Evolutionary conservation across 2,113 vertebrate genomes (phyloP).

Genomic region (Toxostoma redivivum): DNA sequence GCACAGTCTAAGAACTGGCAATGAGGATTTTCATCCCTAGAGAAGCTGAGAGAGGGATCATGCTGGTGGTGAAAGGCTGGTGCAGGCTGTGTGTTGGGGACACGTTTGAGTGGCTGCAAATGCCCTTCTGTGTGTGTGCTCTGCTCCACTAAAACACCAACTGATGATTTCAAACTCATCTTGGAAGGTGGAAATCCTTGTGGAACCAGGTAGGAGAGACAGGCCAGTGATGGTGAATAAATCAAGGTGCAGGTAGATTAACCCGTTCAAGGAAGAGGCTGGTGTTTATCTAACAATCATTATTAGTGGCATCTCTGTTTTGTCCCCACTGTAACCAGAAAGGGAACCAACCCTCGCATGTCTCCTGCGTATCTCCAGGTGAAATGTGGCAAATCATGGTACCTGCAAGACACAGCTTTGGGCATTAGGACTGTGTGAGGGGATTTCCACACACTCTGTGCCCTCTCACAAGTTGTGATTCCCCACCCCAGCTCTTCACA

Average conservation of each 20-base stretch:
- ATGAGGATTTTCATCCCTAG: not conserved
- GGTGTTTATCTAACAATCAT: not conserved
- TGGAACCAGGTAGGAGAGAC: not conserved
- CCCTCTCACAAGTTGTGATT: not conserved
- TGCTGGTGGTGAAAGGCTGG: not conserved
- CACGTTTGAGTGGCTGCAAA: not conserved
- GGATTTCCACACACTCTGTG: not conserved
- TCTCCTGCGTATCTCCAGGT: not conserved
- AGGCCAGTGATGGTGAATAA: not conserved
- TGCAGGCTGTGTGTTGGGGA: not conserved
- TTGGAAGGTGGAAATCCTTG: not conserved
- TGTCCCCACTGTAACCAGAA: not conserved
- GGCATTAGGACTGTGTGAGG: accelerated
- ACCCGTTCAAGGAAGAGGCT: not conserved
- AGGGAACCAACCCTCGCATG: not conserved
- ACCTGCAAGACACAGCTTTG: not conserved
- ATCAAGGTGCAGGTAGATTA: not conserved
- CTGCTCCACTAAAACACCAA: not conserved
- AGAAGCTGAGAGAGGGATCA: not conserved
- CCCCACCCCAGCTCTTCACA: not conserved
- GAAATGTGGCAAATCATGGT: accelerated
- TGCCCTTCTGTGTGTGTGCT: not conserved
- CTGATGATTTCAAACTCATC: not conserved
- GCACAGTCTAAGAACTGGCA: accelerated
- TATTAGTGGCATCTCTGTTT: not conserved